Conservation (phyloP, 2,888 invertebrate genomes). For the Clanis bilineata region DNA sequence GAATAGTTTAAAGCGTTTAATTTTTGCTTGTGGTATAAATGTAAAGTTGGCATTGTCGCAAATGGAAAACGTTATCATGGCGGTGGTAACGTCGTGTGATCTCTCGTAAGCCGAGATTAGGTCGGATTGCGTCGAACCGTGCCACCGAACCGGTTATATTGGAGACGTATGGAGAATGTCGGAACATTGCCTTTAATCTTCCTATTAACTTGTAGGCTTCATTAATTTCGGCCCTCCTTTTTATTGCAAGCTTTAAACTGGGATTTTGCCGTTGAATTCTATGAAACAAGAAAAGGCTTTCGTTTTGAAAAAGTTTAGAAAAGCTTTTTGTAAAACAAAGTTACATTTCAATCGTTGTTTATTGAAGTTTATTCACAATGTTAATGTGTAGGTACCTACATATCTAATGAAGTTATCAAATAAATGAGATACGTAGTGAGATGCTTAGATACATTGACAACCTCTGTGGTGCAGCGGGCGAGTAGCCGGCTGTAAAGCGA, state of each 20-base stretch:
- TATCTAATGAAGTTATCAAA: no score
- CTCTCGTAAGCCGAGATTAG: slow-evolving; percentile 72
- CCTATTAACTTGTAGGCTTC: slow-evolving; percentile 43
- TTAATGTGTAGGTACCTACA: no score
- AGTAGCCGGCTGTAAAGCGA: no score
- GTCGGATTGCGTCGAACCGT: slow-evolving; percentile 57
- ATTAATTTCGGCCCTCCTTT: slow-evolving; percentile 26
- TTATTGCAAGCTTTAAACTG: slow-evolving; percentile 18
- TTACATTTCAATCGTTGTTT: no score
- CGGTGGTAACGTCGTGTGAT: slow-evolving; percentile 63
- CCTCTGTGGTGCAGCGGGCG: no score
- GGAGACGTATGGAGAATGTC: slow-evolving; percentile 42
- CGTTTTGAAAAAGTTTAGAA: background rate
- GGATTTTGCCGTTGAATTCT: background rate
- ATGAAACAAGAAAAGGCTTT: background rate
- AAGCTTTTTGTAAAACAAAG: background rate
- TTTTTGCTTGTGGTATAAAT: background rate
- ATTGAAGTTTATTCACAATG: no score
- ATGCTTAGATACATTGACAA: no score
- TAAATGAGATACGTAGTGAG: no score
- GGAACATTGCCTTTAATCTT: slow-evolving; percentile 39
- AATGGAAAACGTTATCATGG: slow-evolving; percentile 61
- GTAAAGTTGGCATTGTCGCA: slow-evolving; percentile 35
- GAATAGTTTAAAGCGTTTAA: background rate
- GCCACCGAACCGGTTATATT: slow-evolving; percentile 48